Conservation (phyloP, 2,113 vertebrate species). For the Theropithecus gelada region DNA sequence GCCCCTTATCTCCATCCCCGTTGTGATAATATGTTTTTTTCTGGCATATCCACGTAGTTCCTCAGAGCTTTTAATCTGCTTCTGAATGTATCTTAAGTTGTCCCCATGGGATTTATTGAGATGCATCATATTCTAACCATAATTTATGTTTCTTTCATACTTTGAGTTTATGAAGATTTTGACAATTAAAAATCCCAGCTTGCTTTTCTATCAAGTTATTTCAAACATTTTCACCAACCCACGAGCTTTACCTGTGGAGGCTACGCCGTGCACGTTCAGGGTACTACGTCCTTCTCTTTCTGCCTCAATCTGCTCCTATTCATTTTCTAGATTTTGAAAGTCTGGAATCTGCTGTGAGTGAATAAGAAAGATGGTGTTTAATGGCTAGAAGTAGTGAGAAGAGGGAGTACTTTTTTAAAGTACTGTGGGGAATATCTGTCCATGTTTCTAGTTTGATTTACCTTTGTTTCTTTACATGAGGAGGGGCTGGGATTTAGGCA, state of each 20-base stretch:
- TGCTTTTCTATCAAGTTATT: neutral
- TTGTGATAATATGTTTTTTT: neutral
- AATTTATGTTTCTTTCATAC: neutral
- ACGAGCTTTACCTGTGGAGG: fast-evolving
- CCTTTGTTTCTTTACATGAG: too few species aligned
- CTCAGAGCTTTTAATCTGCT: fast-evolving
- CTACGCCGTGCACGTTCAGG: fast-evolving
- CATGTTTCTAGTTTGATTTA: fast-evolving
- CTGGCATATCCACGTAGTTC: fast-evolving
- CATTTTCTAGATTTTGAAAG: neutral
- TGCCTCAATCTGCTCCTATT: fast-evolving
- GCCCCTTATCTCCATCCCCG: fast-evolving
- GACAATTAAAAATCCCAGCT: neutral
- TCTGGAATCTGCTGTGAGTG: neutral
- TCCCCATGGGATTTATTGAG: too few species aligned
- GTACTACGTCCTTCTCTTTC: fast-evolving
- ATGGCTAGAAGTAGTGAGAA: fast-evolving
- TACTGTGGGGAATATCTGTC: fast-evolving
- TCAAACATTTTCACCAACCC: too few species aligned
- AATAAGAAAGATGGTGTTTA: too few species aligned
- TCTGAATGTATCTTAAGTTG: neutral
- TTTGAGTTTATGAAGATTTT: neutral
- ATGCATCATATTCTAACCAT: neutral
- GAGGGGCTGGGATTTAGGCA: neutral
- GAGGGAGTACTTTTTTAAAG: fast-evolving